Percentiles rank a stretch among this genome's conserved stretches.
Conservation (phyloP, 1,140 invertebrate species). For the Brachionus koreanus region DNA sequence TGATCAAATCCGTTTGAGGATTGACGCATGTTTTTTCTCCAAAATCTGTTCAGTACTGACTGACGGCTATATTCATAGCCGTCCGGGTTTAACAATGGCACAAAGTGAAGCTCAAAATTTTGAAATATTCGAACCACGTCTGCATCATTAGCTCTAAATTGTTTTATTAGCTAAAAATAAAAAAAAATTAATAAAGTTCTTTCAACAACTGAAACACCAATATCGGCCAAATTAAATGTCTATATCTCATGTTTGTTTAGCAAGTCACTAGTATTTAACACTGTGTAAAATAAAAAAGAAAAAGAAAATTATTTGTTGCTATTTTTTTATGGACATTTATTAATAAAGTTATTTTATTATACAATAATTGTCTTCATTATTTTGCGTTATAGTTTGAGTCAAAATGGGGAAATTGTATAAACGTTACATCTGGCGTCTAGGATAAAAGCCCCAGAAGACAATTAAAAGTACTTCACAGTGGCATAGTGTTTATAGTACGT, state of each 20-base stretch:
- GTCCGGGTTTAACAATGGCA: constrained; percentile 39
- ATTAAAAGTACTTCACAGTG: not conserved
- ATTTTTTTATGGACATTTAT: too few relatives aligned
- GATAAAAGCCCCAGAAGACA: not conserved
- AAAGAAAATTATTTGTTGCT: too few relatives aligned
- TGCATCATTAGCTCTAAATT: not conserved
- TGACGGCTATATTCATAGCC: constrained; percentile 27
- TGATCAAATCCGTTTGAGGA: not conserved
- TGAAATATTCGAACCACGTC: not conserved
- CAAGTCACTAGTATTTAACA: too few relatives aligned
- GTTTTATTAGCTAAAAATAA: not conserved
- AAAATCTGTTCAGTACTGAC: constrained; percentile 37
- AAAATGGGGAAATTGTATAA: too few relatives aligned
- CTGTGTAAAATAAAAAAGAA: too few relatives aligned
- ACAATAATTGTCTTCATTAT: too few relatives aligned
- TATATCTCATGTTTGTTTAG: too few relatives aligned
- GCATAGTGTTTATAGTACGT: not conserved
- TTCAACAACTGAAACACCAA: too few relatives aligned
- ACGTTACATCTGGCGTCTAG: too few relatives aligned
- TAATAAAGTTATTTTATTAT: too few relatives aligned
- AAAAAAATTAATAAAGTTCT: not conserved
- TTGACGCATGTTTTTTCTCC: constrained; percentile 42
- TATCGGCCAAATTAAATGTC: too few relatives aligned
- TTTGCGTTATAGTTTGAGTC: too few relatives aligned
- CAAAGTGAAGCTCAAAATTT: constrained; percentile 33